A percentile compares a stretch with the other conserved stretches of the same genome.
These are phyloP conservation scores for Plebejus melissa DNA, from an alignment of 2,888 invertebrate genomes.

Conservation along the genomic window DNA sequence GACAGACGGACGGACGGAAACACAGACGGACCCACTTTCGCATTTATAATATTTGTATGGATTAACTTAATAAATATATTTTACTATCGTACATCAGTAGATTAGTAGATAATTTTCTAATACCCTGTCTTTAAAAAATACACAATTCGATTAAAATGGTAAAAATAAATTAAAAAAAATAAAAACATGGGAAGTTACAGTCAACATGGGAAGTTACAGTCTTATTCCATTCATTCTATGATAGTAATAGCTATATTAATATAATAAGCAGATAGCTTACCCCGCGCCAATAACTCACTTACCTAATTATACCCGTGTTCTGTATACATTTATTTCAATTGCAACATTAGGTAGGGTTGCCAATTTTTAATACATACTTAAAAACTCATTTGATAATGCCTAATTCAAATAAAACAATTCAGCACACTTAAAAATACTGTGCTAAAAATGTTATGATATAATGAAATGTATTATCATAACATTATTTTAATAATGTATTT, in stretches of 20 bases:
- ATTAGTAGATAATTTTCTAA: no score
- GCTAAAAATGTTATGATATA: not conserved
- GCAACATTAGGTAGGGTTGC: constrained; percentile 19
- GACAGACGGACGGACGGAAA: no score
- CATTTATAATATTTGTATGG: no score
- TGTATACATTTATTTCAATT: constrained; percentile 20
- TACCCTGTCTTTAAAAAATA: no score
- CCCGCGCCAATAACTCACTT: constrained; percentile 4
- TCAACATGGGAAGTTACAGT: no score
- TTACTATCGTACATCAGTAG: no score
- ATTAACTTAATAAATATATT: no score
- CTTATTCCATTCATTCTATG: not conserved
- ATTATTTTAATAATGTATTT: not conserved
- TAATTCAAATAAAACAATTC: no score
- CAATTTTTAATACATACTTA: not conserved
- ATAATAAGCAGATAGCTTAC: constrained; percentile 15
- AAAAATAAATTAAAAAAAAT: not conserved
- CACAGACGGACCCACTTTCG: no score
- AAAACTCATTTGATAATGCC: not conserved
- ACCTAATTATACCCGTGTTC: constrained; percentile 20
- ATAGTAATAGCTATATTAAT: not conserved
- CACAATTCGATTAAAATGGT: not conserved
- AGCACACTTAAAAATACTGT: not conserved
- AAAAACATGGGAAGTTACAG: no score
- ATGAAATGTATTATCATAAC: not conserved